A percentile compares a stretch with the other conserved stretches of the same genome.
phyloP scores from a whole-genome alignment of 2,888 invertebrate genomes.

The Drosophila engyochracea region DNA sequence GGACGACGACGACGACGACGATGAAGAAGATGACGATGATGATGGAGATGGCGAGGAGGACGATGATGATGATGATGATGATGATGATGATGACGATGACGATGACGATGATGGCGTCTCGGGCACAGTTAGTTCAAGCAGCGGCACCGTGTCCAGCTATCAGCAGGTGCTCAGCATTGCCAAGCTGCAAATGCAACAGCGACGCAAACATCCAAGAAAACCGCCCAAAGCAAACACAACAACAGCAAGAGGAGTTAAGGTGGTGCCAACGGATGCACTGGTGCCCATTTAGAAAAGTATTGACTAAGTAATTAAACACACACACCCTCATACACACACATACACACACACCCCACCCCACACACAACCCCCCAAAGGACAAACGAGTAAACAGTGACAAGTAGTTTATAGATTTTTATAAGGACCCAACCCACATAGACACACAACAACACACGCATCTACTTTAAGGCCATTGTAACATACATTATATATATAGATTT shows the following conservation, averaged over 20 bases:
- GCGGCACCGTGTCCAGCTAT: conserved; percentile 77
- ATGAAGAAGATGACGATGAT: conserved; percentile 31
- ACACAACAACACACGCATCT: conserved; percentile 7
- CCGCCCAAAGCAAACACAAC: conserved; percentile 71
- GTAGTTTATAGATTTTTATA: conserved; percentile 61
- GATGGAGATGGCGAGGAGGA: conserved; percentile 32
- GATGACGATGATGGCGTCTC: conserved; percentile 61
- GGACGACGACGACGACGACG: conserved; percentile 30
- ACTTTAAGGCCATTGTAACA: conserved; percentile 32
- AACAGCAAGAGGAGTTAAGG: neutral
- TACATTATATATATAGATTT: conserved; percentile 17
- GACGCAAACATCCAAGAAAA: conserved; percentile 84
- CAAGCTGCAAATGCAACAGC: conserved; percentile 82
- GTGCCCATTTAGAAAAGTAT: conserved; percentile 68
- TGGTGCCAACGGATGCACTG: conserved; percentile 67
- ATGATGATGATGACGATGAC: conserved; percentile 26
- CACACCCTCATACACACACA: conserved; percentile 6
- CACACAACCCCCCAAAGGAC: conserved; percentile 46
- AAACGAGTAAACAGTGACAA: conserved; percentile 80
- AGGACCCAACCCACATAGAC: conserved; percentile 13
- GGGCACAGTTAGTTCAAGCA: conserved; percentile 66
- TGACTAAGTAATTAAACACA: conserved; percentile 53
- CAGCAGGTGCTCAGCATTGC: conserved; percentile 80
- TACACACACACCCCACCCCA: neutral
- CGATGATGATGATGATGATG: conserved; percentile 9